These are phyloP conservation scores for Triplophysa siluroides DNA, from an alignment of 2,113 vertebrate species.

Conservation along the genomic window DNA sequence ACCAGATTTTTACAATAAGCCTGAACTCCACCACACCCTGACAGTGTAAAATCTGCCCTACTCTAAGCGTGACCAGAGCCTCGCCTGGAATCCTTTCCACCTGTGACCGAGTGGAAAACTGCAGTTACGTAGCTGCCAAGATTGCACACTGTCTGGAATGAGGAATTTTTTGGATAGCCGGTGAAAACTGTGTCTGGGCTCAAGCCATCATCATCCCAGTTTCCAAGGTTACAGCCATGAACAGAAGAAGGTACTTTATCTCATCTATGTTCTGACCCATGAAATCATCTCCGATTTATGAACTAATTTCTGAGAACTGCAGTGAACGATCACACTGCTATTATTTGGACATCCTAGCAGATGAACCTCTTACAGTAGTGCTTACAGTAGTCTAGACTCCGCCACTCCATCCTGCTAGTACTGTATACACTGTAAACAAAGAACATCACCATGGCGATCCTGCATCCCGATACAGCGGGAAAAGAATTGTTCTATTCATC, in stretches of 20 bases:
- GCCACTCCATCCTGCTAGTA: not conserved
- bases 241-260: not conserved
- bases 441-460: slow-evolving; percentile 52
- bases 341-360: not conserved
- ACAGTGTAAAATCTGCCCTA: not conserved
- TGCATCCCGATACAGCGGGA: slow-evolving; percentile 44
- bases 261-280: not conserved
- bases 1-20: not conserved
- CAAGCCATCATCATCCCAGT: slow-evolving; percentile 2
- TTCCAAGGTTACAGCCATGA: not conserved
- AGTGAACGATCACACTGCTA: not conserved
- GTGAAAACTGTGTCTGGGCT: slow-evolving; percentile 1
- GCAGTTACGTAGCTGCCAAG: slow-evolving; percentile 18
- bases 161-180: slow-evolving; percentile 34
- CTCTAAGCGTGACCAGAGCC: not conserved
- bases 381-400: slow-evolving; percentile 33
- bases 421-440: slow-evolving; percentile 55
- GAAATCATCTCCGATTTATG: slow-evolving; percentile 30
- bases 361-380: not conserved
- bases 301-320: not conserved
- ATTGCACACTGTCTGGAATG: slow-evolving; percentile 25
- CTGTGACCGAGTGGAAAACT: slow-evolving; percentile 16
- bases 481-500: slow-evolving; percentile 54
- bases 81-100: slow-evolving; percentile 22
- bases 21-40: not conserved